Percentiles rank a stretch among this genome's conserved stretches.
phyloP scores from a whole-genome alignment of 2,797 vertebrate species.

The Malurus splendens region DNA sequence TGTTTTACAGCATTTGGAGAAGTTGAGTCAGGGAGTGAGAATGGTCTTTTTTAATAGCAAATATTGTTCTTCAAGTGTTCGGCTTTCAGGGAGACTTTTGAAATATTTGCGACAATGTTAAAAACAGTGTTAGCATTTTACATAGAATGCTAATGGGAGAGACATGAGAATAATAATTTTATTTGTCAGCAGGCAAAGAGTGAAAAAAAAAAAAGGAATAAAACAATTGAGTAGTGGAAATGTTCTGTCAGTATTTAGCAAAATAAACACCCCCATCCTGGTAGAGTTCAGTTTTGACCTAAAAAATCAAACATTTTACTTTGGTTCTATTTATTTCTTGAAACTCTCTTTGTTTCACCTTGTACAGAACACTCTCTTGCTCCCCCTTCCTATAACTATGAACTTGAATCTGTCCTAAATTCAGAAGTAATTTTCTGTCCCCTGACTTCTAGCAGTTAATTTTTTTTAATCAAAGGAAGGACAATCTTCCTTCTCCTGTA shows the following conservation, averaged over 20 bases:
- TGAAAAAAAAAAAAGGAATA: neutral
- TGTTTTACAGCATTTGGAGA: neutral
- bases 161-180: neutral
- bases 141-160: neutral
- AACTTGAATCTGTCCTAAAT: neutral
- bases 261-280: fast-evolving
- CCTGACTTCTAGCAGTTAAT: neutral
- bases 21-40: neutral
- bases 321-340: neutral
- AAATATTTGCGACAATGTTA: neutral
- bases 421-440: neutral
- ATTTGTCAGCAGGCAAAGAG: neutral
- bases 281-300: neutral
- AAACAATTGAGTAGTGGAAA: neutral
- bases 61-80: neutral
- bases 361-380: neutral
- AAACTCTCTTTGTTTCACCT: neutral
- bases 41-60: neutral
- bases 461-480: neutral
- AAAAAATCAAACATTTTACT: neutral
- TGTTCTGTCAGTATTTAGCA: neutral
- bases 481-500: neutral
- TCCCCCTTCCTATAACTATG: neutral
- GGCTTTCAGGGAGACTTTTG: neutral
- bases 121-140: neutral